Evolutionary conservation across 2,888 invertebrate genomes (phyloP), one percentile per base, ranked within the genome.

Genomic region (Melinopterus prodromus): DNA sequence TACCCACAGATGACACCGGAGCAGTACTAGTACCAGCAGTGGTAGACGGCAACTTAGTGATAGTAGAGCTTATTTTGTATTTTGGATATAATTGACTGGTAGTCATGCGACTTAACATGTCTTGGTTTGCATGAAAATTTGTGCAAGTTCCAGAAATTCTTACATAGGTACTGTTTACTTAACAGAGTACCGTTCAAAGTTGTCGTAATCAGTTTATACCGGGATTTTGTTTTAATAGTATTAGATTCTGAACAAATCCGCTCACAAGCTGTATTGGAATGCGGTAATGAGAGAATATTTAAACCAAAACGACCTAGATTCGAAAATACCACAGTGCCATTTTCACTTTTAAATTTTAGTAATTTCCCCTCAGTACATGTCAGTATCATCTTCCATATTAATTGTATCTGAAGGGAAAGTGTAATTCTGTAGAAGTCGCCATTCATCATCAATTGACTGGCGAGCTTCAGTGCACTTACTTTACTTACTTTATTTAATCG

Each of bases 251-350:
- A 71, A 71, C 2, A 71, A 71, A 71, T 2, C 16, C 71, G 71
- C 71, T 71, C 71, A 71, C 71, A 71, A 71, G 71, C 71, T 71
- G 71, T 6, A 71, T 71, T 71, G 71, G 71, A 71, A 71, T 71
- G 71, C 7, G 71, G 26, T 26, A 71, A 71, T 26, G 5, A 1
- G 26, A 71, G 71, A 71, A 71, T 71, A 71, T 71, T 71, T 71
- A 71, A 71, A 71, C 2, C 71, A 3, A 70, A 70, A 26, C 71
- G 71, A 2, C 3, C 71, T 71, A 71, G 26, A 16, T 71, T 15
- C 16, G 16, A 15, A 71, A 71, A 71, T 71, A 3, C 71, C 2
- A 26, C 15, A 71, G 15, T 71, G 26, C 71, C 71, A 71, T 71
- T 71, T 71, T 71, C 71, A 71, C 6, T 71, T 26, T 15, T 71